phyloP scores from a whole-genome alignment of 2,888 invertebrate genomes.

The Caenorhabditis virilis region DNA sequence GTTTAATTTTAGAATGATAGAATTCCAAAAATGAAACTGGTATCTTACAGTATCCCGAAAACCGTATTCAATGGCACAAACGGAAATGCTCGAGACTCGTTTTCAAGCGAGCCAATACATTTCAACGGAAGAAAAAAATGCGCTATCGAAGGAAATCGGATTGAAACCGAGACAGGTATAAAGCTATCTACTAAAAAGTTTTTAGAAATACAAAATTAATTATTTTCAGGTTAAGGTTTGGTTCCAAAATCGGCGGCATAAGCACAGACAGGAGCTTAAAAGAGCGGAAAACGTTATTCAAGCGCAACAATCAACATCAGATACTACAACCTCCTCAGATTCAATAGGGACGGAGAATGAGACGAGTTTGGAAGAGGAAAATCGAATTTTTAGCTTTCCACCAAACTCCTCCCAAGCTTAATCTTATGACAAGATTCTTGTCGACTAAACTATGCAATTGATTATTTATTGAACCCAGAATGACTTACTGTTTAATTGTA shows the following conservation, averaged over 20 bases:
- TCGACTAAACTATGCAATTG: too few relatives aligned
- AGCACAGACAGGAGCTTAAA: constrained; percentile 6
- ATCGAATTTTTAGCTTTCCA: too few relatives aligned
- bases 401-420: too few relatives aligned
- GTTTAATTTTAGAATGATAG: too few relatives aligned
- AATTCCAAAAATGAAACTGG: too few relatives aligned
- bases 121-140: constrained; percentile 8
- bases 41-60: too few relatives aligned
- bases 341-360: neutral
- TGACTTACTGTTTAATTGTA: too few relatives aligned
- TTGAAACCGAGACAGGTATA: constrained; percentile 6
- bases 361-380: too few relatives aligned
- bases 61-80: constrained; percentile 8
- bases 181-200: neutral
- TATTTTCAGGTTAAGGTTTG: constrained; percentile 27
- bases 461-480: too few relatives aligned
- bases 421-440: too few relatives aligned
- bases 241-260: constrained; percentile 39
- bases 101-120: constrained; percentile 3
- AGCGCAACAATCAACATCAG: neutral
- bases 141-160: constrained; percentile 5
- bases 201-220: neutral
- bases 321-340: neutral
- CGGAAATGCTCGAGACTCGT: neutral
- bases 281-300: neutral